Evolutionary conservation across 92 coral and sea anemone genomes (phyloP).

Genomic region (Epizoanthus scotinus): DNA sequence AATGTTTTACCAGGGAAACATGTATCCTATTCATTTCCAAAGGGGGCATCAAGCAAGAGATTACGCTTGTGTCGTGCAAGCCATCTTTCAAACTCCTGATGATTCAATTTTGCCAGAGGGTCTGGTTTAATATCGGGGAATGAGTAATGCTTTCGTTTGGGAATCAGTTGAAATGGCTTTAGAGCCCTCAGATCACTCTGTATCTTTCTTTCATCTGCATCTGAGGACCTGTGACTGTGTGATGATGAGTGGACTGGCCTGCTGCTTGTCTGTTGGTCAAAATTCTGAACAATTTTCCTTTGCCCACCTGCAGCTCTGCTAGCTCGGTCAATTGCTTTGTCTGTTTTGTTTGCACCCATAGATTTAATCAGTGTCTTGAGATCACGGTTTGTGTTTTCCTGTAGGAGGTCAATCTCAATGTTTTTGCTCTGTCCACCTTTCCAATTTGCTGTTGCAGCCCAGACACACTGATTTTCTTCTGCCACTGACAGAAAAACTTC

Average conservation of each 20-base stretch:
- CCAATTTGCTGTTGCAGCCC: slow-evolving; percentile 77
- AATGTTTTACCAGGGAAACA: slow-evolving; percentile 7
- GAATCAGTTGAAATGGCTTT: slow-evolving; percentile 42
- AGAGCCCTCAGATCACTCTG: slow-evolving; percentile 51
- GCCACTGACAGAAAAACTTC: slow-evolving; percentile 61
- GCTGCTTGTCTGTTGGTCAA: slow-evolving; percentile 45
- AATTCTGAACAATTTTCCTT: slow-evolving; percentile 49
- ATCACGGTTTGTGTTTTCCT: slow-evolving; percentile 63
- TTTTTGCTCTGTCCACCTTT: slow-evolving; percentile 61
- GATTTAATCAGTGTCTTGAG: slow-evolving; percentile 51
- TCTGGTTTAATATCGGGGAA: slow-evolving; percentile 58
- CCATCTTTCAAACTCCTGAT: slow-evolving; percentile 62
- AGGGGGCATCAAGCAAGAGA: slow-evolving; percentile 58
- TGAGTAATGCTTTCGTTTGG: slow-evolving; percentile 49
- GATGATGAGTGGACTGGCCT: slow-evolving; percentile 35
- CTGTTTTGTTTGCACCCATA: slow-evolving; percentile 77
- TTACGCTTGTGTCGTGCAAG: slow-evolving; percentile 54
- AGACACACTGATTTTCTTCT: slow-evolving; percentile 61
- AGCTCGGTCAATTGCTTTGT: slow-evolving; percentile 55
- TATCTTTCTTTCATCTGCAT: slow-evolving; percentile 51
- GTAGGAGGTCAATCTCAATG: slow-evolving; percentile 62
- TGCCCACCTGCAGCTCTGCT: slow-evolving; percentile 63
- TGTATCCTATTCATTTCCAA: slow-evolving; percentile 32
- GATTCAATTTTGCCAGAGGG: slow-evolving; percentile 47
- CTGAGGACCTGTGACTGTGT: slow-evolving; percentile 55